Percentiles rank a stretch among this genome's conserved stretches.
Evolutionary conservation across 2,797 vertebrate genomes (phyloP).

Genomic region (Sebastolobus alascanus): DNA sequence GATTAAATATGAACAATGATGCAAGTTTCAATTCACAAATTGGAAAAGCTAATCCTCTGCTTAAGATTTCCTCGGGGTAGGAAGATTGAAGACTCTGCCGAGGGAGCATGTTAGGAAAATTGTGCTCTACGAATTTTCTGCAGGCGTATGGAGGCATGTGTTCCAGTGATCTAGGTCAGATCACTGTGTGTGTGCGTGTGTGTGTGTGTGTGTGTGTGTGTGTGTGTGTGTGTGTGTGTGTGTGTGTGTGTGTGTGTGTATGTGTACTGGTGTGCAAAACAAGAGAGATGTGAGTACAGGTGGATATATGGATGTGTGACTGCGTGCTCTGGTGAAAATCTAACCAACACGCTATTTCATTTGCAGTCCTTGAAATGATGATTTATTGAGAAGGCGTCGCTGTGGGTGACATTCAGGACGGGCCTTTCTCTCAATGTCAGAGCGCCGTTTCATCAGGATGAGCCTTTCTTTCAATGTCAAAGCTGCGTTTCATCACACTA

Average conservation of each 20-base stretch:
- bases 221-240: neutral
- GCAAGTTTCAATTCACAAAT: slow-evolving; percentile 76
- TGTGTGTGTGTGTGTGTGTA: slow-evolving; percentile 7
- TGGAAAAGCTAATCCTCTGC: slow-evolving; percentile 74
- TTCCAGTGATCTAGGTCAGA: slow-evolving; percentile 61
- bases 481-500: slow-evolving; percentile 62
- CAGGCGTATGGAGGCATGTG: slow-evolving; percentile 34
- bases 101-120: slow-evolving; percentile 44
- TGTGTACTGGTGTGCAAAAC: no score
- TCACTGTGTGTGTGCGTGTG: slow-evolving; percentile 20
- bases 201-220: neutral
- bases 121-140: slow-evolving; percentile 36
- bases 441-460: slow-evolving; percentile 56
- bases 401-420: slow-evolving; percentile 56
- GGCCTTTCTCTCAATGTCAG: slow-evolving; percentile 65
- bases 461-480: slow-evolving; percentile 64
- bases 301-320: neutral
- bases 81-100: slow-evolving; percentile 49
- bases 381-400: slow-evolving; percentile 62
- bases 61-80: slow-evolving; percentile 73
- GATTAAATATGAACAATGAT: slow-evolving; percentile 78
- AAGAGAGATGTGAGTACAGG: neutral
- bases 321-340: slow-evolving; percentile 7
- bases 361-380: slow-evolving; percentile 50
- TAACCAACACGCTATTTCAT: slow-evolving; percentile 29